Conservation (phyloP, 2,888 invertebrate genomes). For the Fabriciana adippe region DNA sequence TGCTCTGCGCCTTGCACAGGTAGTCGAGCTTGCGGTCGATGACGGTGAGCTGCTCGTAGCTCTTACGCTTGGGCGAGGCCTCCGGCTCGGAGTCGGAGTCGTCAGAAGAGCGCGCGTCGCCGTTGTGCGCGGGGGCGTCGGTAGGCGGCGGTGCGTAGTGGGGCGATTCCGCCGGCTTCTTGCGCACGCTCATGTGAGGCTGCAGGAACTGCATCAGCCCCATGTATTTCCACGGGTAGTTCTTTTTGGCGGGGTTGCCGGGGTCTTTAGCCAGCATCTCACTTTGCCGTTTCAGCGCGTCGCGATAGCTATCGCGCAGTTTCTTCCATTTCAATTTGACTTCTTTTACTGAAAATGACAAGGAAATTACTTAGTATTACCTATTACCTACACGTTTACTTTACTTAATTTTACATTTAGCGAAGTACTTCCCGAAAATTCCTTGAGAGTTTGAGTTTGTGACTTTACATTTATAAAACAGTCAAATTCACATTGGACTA, state of each 20-base stretch:
- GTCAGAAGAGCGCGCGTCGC: constrained; percentile 43
- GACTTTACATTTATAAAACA: too few relatives aligned
- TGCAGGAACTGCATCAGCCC: constrained; percentile 73
- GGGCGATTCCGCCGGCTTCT: constrained; percentile 56
- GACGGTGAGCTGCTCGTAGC: constrained; percentile 51
- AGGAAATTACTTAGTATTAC: not conserved
- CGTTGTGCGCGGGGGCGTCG: constrained; percentile 30
- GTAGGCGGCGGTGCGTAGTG: constrained; percentile 43
- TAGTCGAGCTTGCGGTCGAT: constrained; percentile 65
- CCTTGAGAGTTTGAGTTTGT: too few relatives aligned
- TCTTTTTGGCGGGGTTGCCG: constrained; percentile 51
- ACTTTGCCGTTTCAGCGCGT: constrained; percentile 71
- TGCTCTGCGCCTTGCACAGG: constrained; percentile 56
- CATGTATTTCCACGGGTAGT: constrained; percentile 74
- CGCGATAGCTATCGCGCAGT: constrained; percentile 74
- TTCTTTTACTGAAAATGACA: constrained; percentile 65
- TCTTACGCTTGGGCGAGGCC: constrained; percentile 53
- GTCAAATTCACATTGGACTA: too few relatives aligned
- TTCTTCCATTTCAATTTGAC: constrained; percentile 77
- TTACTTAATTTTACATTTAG: too few relatives aligned
- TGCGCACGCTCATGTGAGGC: constrained; percentile 73
- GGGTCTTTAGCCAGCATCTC: constrained; percentile 65
- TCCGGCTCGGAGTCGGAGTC: constrained; percentile 50
- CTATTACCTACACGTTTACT: too few relatives aligned
- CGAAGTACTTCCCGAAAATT: not conserved